Evolutionary conservation across 2,113 vertebrate species (phyloP), one percentile per base, ranked within the genome.

Genomic region (Lophura nycthemera): DNA sequence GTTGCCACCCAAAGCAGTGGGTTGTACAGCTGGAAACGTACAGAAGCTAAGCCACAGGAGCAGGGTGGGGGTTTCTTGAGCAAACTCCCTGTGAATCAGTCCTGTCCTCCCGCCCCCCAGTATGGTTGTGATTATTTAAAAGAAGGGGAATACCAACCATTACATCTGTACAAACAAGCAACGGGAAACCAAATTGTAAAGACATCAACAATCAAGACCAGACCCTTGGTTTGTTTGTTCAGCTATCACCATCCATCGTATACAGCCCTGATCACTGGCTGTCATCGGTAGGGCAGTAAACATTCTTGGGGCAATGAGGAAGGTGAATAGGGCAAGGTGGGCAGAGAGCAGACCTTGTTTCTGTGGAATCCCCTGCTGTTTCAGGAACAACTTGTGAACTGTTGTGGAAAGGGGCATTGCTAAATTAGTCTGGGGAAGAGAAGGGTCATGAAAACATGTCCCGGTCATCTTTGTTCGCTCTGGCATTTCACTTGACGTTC

Each of bases 171-270:
- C 93, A 91, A 94, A 95, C 92, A 93, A 12, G 0, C 89, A 88
- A 92, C 89, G 90, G 95, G 91, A 97, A 96, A 72, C 69, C 74
- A 77, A 93, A 91, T 3, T 81, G 80, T 83, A 81, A 75, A 95
- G 94, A 88, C 77, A 85, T 42, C 59, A 71, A 69, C 85, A 95
- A 92, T 95, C 89, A 93, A 93, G 79, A 81, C 83, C 83, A 94
- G 88, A 86, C 74, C 86, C 77, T 60, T 36, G 59, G 47, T 93
- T 96, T 89, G 71, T 93, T 93, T 95, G 73, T 91, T 92, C 30
- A 0, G 67, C 38, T 88, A 93, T 80, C 80, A 92, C 65, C 85
- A 86, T 34, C 60, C 75, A 76, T 74, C 29, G 43, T 75, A 80
- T 54, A n/a, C 79, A 85, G 80, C n/a, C 59, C 38, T 0, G 2